Conservation (phyloP, 2,888 invertebrate genomes). For the Cerastis rubricosa region DNA sequence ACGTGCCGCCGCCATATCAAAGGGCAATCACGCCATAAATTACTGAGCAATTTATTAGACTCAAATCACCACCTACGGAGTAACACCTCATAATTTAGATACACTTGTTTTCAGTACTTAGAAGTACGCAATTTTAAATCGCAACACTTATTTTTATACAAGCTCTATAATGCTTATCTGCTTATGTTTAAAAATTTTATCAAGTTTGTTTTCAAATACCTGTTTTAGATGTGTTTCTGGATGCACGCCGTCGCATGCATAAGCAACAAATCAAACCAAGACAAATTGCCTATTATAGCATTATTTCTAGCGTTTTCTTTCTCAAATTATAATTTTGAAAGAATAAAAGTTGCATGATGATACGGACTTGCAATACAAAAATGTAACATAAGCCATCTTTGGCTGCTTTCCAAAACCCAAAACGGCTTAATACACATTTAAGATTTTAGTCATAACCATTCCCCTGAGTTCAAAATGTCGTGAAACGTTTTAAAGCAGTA, state of each 20-base stretch:
- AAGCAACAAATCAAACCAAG: slow-evolving; percentile 1
- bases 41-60: slow-evolving; percentile 67
- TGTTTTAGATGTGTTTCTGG: background rate
- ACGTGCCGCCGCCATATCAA: slow-evolving; percentile 46
- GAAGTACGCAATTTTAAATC: slow-evolving; percentile 21
- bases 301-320: background rate
- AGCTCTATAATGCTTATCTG: background rate
- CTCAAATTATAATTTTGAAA: slow-evolving; percentile 18
- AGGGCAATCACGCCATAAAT: slow-evolving; percentile 66
- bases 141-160: slow-evolving; percentile 27
- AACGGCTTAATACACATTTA: slow-evolving; percentile 35
- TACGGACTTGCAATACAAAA: slow-evolving; percentile 21
- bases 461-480: slow-evolving; percentile 19
- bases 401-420: slow-evolving; percentile 33
- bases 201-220: background rate
- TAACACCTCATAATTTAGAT: slow-evolving; percentile 59
- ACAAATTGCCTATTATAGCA: background rate
- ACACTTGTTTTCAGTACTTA: slow-evolving; percentile 51
- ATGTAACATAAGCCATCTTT: background rate
- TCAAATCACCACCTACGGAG: slow-evolving; percentile 58
- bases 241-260: background rate
- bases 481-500: background rate
- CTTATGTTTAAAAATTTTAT: background rate
- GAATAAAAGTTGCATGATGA: slow-evolving; percentile 11
- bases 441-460: slow-evolving; percentile 55